Percentiles rank a stretch among this genome's conserved stretches.
phyloP scores from a whole-genome alignment of 2,888 invertebrate species.

The Lamellibrachia satsuma region DNA sequence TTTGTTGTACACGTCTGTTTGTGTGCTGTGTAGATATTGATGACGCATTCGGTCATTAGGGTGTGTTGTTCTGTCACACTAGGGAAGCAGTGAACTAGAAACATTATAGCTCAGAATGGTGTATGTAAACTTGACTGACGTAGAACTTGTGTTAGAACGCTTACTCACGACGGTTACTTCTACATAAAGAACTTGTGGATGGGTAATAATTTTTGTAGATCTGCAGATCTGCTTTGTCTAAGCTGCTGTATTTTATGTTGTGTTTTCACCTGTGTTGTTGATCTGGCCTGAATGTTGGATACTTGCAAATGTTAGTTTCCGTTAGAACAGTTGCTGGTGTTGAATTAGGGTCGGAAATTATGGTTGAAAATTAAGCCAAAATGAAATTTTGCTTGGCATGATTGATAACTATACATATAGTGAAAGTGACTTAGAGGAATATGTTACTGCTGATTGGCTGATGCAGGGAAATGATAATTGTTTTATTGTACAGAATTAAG shows the following conservation, averaged over 20 bases:
- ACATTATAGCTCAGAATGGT: not conserved
- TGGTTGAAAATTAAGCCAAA: not conserved
- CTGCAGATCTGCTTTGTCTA: not conserved
- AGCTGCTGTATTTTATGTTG: not conserved
- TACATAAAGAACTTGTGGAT: not conserved
- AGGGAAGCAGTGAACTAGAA: not conserved
- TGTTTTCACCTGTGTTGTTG: not conserved
- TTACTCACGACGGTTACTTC: not conserved
- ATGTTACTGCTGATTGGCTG: not conserved
- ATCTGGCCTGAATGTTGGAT: not conserved
- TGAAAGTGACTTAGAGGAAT: not conserved
- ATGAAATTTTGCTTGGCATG: not conserved
- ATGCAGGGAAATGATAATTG: not conserved
- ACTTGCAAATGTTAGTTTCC: not conserved
- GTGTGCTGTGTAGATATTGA: not conserved
- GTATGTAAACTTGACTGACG: not conserved
- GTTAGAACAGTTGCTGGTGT: not conserved
- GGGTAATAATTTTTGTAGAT: not conserved
- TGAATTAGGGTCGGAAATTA: not conserved
- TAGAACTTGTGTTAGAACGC: not conserved
- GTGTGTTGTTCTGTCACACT: too few species aligned
- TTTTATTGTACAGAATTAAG: slow-evolving; percentile 3
- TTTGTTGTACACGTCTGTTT: not conserved
- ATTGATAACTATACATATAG: not conserved
- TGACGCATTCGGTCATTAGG: not conserved